Evolutionary conservation across 2,113 vertebrate genomes (phyloP).

Genomic region (Nematolebias whitei): DNA sequence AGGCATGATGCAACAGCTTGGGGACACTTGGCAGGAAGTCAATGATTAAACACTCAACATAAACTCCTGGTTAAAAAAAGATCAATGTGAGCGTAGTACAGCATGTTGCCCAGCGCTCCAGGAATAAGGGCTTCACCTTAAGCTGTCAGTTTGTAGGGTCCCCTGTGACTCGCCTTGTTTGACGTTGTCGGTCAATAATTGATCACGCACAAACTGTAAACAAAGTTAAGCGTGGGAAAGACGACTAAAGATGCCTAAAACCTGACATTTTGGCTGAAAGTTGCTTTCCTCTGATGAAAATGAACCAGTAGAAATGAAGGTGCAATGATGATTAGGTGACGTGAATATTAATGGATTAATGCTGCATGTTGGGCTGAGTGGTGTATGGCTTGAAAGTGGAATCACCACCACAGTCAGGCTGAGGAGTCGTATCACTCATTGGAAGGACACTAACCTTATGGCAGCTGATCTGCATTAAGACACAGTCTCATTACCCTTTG

Average conservation of each 20-base stretch:
- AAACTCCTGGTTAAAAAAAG: conserved; percentile 22
- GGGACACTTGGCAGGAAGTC: conserved; percentile 28
- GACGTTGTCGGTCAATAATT: conserved; percentile 19
- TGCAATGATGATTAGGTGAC: conserved; percentile 3
- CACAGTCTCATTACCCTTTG: conserved; percentile 49
- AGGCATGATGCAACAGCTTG: conserved; percentile 14
- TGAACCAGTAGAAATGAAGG: background rate
- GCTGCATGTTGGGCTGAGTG: conserved; percentile 5
- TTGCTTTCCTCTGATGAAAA: conserved; percentile 1
- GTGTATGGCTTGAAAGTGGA: conserved; percentile 25
- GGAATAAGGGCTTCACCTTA: background rate
- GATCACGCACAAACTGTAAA: conserved; percentile 4
- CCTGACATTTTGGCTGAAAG: background rate
- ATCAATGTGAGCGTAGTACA: conserved; percentile 25
- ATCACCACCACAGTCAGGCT: conserved; percentile 11
- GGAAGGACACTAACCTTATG: conserved; percentile 5
- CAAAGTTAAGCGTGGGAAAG: conserved; percentile 7
- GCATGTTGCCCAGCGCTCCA: background rate
- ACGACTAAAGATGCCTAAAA: background rate
- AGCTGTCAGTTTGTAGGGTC: conserved; percentile 8
- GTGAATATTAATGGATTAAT: conserved; percentile 18
- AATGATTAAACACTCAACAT: conserved; percentile 5
- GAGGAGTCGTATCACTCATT: background rate
- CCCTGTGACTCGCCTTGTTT: conserved; percentile 22
- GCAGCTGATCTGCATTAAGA: conserved; percentile 46